These are phyloP conservation scores for Platyscapa corneri DNA, from an alignment of 1,140 invertebrate genomes.

Conservation along the genomic window DNA sequence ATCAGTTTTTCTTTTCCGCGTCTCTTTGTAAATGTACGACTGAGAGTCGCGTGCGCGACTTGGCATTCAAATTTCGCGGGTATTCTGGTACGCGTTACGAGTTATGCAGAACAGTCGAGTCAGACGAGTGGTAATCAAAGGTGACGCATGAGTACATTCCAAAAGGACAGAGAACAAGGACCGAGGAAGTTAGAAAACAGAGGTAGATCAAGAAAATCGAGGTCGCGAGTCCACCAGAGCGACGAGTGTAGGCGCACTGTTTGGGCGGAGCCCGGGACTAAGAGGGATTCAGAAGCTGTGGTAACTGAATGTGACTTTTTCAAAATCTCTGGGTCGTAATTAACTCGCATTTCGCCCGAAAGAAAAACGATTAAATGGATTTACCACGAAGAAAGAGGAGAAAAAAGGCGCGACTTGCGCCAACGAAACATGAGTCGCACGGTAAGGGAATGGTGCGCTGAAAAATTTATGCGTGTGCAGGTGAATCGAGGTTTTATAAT, in stretches of 20 bases:
- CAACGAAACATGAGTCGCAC: constrained; percentile 30
- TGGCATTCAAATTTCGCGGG: constrained; percentile 13
- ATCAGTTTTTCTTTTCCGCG: neutral
- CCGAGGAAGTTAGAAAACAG: too few relatives aligned
- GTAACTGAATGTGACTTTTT: too few relatives aligned
- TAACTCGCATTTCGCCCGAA: neutral
- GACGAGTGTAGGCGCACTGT: constrained; percentile 3
- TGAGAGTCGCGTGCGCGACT: neutral
- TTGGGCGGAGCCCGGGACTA: constrained; percentile 49
- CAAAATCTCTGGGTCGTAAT: neutral
- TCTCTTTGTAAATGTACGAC: too few relatives aligned
- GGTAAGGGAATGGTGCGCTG: constrained; percentile 36
- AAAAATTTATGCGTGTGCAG: too few relatives aligned
- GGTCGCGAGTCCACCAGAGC: constrained; percentile 14
- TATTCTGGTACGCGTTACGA: neutral
- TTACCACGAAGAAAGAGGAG: constrained; percentile 46
- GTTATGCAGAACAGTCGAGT: neutral
- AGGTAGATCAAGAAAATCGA: constrained; percentile 34
- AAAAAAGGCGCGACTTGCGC: constrained; percentile 44
- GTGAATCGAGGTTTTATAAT: too few relatives aligned
- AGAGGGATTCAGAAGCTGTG: too few relatives aligned
- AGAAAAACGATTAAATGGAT: constrained; percentile 49
- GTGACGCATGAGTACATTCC: too few relatives aligned
- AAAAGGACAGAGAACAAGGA: too few relatives aligned
- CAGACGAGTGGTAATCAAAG: too few relatives aligned